Conservation (phyloP, 2,888 invertebrate genomes). For the Drosophila suboccidentalis region DNA sequence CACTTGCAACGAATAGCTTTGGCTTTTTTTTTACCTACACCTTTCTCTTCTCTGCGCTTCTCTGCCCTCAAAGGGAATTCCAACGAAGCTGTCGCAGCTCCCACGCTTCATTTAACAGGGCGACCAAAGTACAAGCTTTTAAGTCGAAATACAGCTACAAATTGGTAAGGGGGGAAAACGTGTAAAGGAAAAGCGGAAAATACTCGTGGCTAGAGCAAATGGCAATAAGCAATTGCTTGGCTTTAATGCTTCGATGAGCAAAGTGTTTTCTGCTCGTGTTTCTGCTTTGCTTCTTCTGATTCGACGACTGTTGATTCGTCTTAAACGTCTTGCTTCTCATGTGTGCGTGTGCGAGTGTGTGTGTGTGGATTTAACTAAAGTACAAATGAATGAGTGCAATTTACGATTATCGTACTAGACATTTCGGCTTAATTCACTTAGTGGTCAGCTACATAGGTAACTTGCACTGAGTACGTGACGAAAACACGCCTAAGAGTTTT, state of each 20-base stretch:
- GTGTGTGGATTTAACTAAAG: conserved; percentile 8
- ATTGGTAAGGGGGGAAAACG: not conserved
- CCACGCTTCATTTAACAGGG: conserved; percentile 37
- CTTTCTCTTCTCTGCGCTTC: not conserved
- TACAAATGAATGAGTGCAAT: conserved; percentile 44
- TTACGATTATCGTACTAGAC: conserved; percentile 52
- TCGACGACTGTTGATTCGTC: conserved; percentile 31
- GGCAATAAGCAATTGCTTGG: conserved; percentile 70
- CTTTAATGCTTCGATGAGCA: conserved; percentile 65
- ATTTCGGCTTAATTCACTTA: conserved; percentile 64
- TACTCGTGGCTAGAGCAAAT: conserved; percentile 1
- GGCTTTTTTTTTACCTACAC: conserved; percentile 24
- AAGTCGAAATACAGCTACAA: conserved; percentile 32
- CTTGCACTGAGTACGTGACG: conserved; percentile 12
- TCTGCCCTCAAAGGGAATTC: not conserved
- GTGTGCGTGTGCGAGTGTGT: conserved; percentile 17
- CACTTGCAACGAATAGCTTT: conserved; percentile 50
- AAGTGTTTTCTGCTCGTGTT: conserved; percentile 59
- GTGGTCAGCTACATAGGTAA: conserved; percentile 18
- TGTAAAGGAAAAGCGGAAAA: conserved; percentile 11
- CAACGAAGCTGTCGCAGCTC: conserved; percentile 38
- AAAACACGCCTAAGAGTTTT: conserved; percentile 9
- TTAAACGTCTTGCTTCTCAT: conserved; percentile 29
- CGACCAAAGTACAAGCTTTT: conserved; percentile 38
- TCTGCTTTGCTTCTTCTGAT: conserved; percentile 20